Percentiles rank a stretch among this genome's conserved stretches.
phyloP scores from a whole-genome alignment of 30 jellyfish, hydroid and myxozoan genomes.

The Mastigias papua region DNA sequence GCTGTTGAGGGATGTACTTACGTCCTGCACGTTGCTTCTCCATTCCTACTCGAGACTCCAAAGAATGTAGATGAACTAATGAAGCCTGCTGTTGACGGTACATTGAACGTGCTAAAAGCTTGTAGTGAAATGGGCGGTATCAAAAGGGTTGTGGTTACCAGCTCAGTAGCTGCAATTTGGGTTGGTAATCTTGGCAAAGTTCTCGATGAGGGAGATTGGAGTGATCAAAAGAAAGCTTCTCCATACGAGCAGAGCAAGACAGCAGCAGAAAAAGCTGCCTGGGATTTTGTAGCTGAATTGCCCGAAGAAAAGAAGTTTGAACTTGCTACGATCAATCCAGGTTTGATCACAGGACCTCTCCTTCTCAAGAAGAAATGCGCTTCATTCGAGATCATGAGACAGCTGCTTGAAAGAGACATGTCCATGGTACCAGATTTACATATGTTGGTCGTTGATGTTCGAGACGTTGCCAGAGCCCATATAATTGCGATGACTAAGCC shows the following conservation, averaged over 20 bases:
- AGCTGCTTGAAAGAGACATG: conserved; percentile 38
- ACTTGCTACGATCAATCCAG: conserved; percentile 50
- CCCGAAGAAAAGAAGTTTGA: conserved; percentile 56
- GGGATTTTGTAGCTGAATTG: conserved; percentile 55
- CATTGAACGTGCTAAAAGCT: conserved; percentile 62
- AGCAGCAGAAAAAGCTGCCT: conserved; percentile 65
- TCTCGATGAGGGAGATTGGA: conserved; percentile 44
- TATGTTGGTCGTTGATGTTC: conserved; percentile 34
- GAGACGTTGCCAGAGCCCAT: conserved; percentile 69
- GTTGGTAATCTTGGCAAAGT: conserved; percentile 41
- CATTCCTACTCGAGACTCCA: conserved; percentile 26
- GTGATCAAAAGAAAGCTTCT: conserved; percentile 16
- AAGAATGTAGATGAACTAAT: conserved; percentile 59
- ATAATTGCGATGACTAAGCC: conserved; percentile 50
- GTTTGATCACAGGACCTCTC: conserved; percentile 52
- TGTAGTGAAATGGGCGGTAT: conserved; percentile 64
- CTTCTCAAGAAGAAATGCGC: conserved; percentile 38
- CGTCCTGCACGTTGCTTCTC: conserved; percentile 66
- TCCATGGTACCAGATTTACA: conserved; percentile 42
- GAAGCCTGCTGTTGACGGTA: conserved; percentile 68
- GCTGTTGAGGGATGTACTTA: conserved; percentile 72
- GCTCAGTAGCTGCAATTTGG: conserved; percentile 52
- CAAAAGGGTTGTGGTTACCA: conserved; percentile 63
- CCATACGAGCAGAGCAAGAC: conserved; percentile 56
- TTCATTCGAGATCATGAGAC: conserved; percentile 7